Conservation (phyloP, 2,113 vertebrate species). For the Anhinga rufa region DNA sequence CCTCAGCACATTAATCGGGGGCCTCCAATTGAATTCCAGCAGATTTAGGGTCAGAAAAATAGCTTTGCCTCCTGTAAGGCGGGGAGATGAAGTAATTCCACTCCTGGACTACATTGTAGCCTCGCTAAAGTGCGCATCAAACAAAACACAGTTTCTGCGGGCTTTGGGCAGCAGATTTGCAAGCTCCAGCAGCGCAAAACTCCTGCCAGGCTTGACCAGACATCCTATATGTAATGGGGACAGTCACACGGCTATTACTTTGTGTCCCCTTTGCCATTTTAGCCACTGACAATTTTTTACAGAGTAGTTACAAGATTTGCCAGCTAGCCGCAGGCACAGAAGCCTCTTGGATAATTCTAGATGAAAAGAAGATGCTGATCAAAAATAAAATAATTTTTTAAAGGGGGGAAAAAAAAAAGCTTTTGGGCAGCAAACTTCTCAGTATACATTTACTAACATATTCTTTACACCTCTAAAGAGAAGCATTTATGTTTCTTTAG, state of each 20-base stretch:
- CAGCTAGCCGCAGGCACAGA: background rate
- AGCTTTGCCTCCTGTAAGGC: background rate
- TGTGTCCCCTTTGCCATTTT: background rate
- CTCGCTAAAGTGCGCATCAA: background rate
- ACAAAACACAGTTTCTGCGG: background rate
- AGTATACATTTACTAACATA: background rate
- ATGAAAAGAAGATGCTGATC: background rate
- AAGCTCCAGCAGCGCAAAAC: background rate
- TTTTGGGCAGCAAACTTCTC: background rate
- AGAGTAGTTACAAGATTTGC: slow-evolving; percentile 30
- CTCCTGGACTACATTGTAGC: background rate
- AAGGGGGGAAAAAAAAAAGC: background rate
- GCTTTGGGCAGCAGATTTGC: background rate
- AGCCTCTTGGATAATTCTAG: background rate
- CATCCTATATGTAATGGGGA: background rate
- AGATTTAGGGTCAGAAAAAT: background rate
- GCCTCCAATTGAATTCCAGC: background rate
- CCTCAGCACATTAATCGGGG: background rate
- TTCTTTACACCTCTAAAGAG: background rate
- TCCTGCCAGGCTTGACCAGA: background rate
- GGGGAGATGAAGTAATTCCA: background rate
- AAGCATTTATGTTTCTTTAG: background rate
- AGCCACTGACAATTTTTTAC: slow-evolving; percentile 4
- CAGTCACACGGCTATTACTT: background rate
- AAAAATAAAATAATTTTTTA: background rate